phyloP scores from a whole-genome alignment of 2,113 vertebrate species.

The Syrrhaptes paradoxus region DNA sequence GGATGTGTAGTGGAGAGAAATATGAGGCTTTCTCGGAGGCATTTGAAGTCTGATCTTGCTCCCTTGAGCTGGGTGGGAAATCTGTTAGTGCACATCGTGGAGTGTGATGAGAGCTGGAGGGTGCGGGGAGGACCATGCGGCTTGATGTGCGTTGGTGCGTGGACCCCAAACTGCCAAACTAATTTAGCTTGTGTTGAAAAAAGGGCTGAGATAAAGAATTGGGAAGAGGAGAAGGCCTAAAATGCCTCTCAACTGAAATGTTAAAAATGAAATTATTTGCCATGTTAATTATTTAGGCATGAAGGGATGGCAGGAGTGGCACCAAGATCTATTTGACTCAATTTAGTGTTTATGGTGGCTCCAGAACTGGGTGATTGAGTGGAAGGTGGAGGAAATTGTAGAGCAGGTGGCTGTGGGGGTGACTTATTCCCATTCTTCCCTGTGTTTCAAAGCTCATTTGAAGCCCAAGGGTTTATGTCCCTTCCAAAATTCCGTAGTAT shows the following conservation, averaged over 20 bases:
- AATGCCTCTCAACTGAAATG: background rate
- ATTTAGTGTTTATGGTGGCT: background rate
- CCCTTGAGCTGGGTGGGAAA: background rate
- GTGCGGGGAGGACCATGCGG: rapidly evolving
- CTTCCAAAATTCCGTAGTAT: background rate
- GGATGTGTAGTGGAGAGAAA: background rate
- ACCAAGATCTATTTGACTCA: background rate
- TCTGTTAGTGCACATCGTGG: rapidly evolving
- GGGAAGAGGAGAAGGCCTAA: background rate
- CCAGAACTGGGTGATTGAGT: background rate
- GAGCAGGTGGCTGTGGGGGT: background rate
- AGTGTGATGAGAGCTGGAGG: background rate
- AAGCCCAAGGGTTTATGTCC: background rate
- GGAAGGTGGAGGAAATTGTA: background rate
- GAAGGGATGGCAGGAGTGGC: background rate
- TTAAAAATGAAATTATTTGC: background rate
- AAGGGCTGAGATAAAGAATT: background rate
- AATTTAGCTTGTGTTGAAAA: background rate
- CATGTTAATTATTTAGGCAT: background rate
- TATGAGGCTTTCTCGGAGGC: background rate
- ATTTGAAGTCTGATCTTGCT: background rate
- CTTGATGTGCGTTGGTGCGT: rapidly evolving
- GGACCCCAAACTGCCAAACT: background rate
- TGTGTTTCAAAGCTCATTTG: slow-evolving; percentile 1
- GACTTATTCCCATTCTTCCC: background rate